These are phyloP conservation scores for Cnemophilus loriae DNA, from an alignment of 2,113 vertebrate species.

Conservation along the genomic window DNA sequence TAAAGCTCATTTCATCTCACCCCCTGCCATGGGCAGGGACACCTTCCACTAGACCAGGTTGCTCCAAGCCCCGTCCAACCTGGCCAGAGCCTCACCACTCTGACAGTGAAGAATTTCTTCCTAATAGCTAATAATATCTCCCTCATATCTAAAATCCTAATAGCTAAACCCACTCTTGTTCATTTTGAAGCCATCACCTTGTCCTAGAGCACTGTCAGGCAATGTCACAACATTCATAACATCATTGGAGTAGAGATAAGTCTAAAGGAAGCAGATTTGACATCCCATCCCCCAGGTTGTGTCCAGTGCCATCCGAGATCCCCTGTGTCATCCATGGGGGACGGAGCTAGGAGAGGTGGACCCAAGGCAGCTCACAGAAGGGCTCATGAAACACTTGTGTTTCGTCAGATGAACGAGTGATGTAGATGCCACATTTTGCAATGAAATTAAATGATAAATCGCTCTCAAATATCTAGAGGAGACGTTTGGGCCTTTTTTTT, in stretches of 20 bases:
- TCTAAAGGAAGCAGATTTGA: not conserved
- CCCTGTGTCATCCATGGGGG: not conserved
- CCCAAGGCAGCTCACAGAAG: not conserved
- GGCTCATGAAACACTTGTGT: not conserved
- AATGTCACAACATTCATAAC: not conserved
- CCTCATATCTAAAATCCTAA: not conserved
- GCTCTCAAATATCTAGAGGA: not conserved
- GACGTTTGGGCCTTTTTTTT: not conserved
- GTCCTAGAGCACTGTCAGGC: not conserved
- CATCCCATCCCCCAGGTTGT: not conserved
- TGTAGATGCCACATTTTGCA: not conserved
- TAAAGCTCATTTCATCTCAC: not conserved
- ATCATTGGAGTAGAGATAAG: too few relatives aligned
- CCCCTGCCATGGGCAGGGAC: not conserved
- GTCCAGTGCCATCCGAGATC: not conserved
- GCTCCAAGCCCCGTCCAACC: not conserved
- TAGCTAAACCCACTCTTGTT: not conserved
- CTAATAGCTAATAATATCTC: not conserved
- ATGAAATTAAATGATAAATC: not conserved
- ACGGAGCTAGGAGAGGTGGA: not conserved
- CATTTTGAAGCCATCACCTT: not conserved
- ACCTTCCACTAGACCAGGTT: not conserved
- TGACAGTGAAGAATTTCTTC: not conserved
- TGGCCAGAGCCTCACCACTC: not conserved
- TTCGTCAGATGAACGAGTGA: not conserved